Conservation (phyloP, 2,797 vertebrate genomes). For the Iguana delicatissima region DNA sequence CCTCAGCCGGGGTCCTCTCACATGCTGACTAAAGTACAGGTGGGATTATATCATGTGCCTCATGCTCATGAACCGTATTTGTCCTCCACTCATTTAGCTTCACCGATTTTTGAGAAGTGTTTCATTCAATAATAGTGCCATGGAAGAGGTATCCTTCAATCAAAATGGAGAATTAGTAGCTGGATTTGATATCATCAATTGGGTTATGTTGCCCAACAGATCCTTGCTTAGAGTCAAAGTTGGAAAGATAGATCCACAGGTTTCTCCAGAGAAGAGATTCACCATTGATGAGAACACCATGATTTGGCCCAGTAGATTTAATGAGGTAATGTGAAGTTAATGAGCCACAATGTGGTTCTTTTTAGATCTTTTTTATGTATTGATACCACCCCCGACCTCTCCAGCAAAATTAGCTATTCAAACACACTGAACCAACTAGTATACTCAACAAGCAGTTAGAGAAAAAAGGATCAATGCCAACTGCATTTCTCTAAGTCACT, state of each 20-base stretch:
- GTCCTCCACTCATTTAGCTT: neutral
- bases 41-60: too few species aligned
- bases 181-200: neutral
- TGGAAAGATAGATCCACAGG: neutral
- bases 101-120: neutral
- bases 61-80: too few species aligned
- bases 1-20: too few species aligned
- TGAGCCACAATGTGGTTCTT: too few species aligned
- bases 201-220: neutral
- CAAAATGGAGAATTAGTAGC: neutral
- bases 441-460: too few species aligned
- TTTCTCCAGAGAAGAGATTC: neutral
- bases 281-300: neutral
- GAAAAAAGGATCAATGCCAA: too few species aligned
- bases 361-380: too few species aligned
- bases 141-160: neutral
- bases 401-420: too few species aligned
- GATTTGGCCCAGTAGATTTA: neutral
- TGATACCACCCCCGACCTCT: too few species aligned
- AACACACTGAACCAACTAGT: too few species aligned
- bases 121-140: neutral
- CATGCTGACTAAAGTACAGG: too few species aligned
- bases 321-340: neutral
- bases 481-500: too few species aligned
- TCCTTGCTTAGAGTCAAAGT: slow-evolving; percentile 7